Base-by-base conservation (phyloP, 2,113 vertebrate genomes). In the Carlito syrichta region DNA sequence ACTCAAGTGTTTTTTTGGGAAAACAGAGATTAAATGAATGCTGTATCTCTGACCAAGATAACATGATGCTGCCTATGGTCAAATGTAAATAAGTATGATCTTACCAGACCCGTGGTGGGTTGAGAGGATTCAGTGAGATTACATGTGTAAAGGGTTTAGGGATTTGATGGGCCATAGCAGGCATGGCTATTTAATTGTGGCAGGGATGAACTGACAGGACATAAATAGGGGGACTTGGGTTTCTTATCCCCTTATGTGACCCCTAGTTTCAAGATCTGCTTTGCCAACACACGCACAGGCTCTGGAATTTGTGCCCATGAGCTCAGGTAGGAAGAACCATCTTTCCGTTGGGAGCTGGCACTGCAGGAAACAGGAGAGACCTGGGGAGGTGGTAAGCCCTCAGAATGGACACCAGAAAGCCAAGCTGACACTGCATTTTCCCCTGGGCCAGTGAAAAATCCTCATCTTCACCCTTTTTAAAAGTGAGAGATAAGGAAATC, bases 221-320 rank as follows among this genome's bases (percentile, higher is more conserved):
- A 62, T 82, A 93, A 97, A 60, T 78, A 27, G 52, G 35, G 50
- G 56, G 38, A 83, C 9, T 68, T 89, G 22, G 22, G 27, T 86
- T 78, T 60, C 54, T 78, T 88, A 20, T 17, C 54, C 43, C 73
- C 20, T 91, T 56, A 35, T 23, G 23, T 45, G 68, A 16, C 27
- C 71, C 45, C 62, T 48, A 40, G 54, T 92, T 87, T 94, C 82
- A 95, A 6, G 94, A 56, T 79, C 81, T 91, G 63, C 69, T 90
- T 93, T 94, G 30, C 58, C 52, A 68, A 93, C 35, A 76, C 8
- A 5, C 40, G 8, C 60, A 45, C 23, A 23, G 73, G 54, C 66
- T 58, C 48, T 97, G 38, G 78, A 25, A 69, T 82, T 96, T 91
- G 84, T 74, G 7, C 87, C 74, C 87, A 50, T 93, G 60, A 81